These are phyloP conservation scores for Rhineura floridana DNA, from an alignment of 2,113 vertebrate genomes.

Conservation along the genomic window DNA sequence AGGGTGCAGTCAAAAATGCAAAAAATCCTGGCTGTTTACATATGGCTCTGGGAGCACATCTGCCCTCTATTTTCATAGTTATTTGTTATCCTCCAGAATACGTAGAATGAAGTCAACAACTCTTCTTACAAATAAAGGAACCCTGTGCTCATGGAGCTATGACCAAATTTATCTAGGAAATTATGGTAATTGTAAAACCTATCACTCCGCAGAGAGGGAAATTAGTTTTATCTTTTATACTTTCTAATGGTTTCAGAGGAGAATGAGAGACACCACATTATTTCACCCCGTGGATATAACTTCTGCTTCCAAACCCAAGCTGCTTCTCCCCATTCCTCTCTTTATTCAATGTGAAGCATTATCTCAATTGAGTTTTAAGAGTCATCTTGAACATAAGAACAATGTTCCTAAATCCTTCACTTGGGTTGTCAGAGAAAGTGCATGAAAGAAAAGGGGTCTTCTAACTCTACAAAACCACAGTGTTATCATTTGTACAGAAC, in stretches of 20 bases:
- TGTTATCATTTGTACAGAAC: background rate
- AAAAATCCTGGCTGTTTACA: background rate
- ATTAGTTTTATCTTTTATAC: background rate
- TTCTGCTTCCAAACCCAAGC: background rate
- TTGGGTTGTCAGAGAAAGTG: background rate
- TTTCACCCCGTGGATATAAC: background rate
- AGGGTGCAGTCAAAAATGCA: background rate
- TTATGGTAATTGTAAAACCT: background rate
- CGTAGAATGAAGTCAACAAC: background rate
- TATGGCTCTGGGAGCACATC: background rate
- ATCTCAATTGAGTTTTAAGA: background rate
- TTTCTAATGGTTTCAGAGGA: no score
- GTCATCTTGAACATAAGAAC: constrained; percentile 1
- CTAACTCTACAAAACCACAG: background rate
- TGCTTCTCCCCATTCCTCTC: background rate
- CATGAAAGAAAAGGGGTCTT: background rate
- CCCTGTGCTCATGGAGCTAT: background rate
- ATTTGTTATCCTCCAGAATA: background rate
- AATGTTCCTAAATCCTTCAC: background rate
- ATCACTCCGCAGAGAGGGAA: background rate
- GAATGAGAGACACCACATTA: background rate
- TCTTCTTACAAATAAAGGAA: background rate
- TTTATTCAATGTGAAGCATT: background rate
- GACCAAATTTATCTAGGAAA: background rate
- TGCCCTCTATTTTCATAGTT: background rate